These are phyloP conservation scores for Rhinolophus sinicus DNA, from an alignment of 2,113 vertebrate genomes.

Conservation along the genomic window DNA sequence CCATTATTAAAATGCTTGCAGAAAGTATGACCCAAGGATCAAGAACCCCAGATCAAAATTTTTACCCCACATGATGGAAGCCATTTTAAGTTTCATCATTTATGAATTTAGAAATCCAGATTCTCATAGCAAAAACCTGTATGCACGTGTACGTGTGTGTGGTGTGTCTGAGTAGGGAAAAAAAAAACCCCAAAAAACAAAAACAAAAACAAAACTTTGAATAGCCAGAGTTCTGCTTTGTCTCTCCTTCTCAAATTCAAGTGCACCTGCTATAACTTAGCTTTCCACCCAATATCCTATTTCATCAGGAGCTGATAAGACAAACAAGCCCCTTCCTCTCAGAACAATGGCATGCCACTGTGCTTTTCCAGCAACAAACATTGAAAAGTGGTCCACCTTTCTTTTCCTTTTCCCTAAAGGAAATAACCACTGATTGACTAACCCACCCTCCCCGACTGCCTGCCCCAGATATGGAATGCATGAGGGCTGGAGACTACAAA, in stretches of 20 bases:
- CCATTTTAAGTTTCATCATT: not conserved
- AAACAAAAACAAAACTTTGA: no score
- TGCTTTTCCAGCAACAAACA: not conserved
- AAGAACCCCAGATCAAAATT: not conserved
- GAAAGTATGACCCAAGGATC: not conserved
- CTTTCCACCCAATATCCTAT: not conserved
- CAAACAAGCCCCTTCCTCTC: not conserved
- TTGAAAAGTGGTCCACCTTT: not conserved
- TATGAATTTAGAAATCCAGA: not conserved
- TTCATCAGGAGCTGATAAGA: not conserved
- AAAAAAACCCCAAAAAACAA: not conserved
- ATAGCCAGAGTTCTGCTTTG: not conserved
- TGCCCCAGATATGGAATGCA: rapidly evolving
- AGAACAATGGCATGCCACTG: not conserved
- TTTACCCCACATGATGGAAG: not conserved
- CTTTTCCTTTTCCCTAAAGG: constrained; percentile 28
- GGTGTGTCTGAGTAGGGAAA: not conserved
- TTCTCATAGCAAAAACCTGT: not conserved
- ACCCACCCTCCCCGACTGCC: not conserved
- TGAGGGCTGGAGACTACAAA: not conserved
- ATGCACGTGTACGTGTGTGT: not conserved
- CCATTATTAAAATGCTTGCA: not conserved
- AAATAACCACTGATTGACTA: not conserved
- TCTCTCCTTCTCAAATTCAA: not conserved
- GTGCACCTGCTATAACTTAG: not conserved